Conservation (phyloP, 1,140 invertebrate genomes). For the Drosophila prosaltans region DNA sequence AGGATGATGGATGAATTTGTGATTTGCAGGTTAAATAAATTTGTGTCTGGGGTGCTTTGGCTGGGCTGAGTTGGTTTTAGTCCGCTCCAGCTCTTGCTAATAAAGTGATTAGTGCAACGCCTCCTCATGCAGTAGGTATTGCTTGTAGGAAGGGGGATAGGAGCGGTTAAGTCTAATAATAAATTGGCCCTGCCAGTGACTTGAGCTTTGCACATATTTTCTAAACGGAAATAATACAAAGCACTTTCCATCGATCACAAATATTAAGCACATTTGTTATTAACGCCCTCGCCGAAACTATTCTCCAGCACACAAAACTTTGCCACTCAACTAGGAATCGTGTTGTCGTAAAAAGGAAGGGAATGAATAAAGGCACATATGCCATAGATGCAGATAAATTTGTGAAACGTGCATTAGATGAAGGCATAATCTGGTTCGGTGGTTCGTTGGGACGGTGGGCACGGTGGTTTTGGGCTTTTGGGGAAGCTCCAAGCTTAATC, state of each 20-base stretch:
- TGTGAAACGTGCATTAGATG: conserved; percentile 70
- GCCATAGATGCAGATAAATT: conserved; percentile 80
- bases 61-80: background rate
- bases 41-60: conserved; percentile 36
- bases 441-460: background rate
- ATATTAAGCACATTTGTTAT: conserved; percentile 81
- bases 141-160: conserved; percentile 33
- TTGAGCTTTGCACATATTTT: conserved; percentile 23
- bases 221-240: conserved; percentile 64
- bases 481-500: conserved; percentile 69
- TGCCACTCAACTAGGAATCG: conserved; percentile 32
- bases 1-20: conserved; percentile 81
- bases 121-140: conserved; percentile 67
- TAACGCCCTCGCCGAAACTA: conserved; percentile 44
- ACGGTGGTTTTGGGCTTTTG: conserved; percentile 16
- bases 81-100: conserved; percentile 51
- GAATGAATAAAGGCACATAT: conserved; percentile 59
- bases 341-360: background rate
- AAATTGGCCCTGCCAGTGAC: conserved; percentile 58
- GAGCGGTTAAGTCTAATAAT: conserved; percentile 36
- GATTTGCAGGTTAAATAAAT: conserved; percentile 81
- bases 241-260: conserved; percentile 79
- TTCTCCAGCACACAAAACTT: conserved; percentile 44
- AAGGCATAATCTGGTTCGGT: conserved; percentile 4
- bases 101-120: conserved; percentile 81